These are phyloP conservation scores for Mantis religiosa DNA, from an alignment of 2,888 invertebrate genomes.

Conservation along the genomic window DNA sequence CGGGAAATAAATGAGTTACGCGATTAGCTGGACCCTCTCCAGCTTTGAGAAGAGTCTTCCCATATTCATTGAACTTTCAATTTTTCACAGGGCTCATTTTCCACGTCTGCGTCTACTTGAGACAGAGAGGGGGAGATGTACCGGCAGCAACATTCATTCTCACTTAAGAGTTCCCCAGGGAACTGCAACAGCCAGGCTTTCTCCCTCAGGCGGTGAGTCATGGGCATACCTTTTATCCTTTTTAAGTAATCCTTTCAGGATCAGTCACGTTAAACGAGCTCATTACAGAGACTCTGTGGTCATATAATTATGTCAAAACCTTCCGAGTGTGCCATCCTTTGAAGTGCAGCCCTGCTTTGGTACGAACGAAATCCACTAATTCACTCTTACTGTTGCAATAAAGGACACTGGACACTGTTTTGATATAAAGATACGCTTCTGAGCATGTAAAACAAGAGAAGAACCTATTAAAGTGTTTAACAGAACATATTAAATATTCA, in stretches of 20 bases:
- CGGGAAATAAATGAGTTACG: not conserved
- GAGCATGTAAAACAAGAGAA: too few species aligned
- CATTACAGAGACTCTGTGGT: not conserved
- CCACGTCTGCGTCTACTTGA: not conserved
- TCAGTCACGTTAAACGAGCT: not conserved
- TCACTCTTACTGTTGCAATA: not conserved
- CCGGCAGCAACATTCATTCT: not conserved
- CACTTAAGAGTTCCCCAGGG: not conserved
- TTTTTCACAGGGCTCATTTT: not conserved
- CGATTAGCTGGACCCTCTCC: too few species aligned
- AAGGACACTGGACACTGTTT: not conserved
- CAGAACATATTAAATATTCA: too few species aligned
- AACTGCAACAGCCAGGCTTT: not conserved
- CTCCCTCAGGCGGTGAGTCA: not conserved
- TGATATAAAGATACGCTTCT: too few species aligned
- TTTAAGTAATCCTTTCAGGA: not conserved
- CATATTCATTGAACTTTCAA: conserved; percentile 3
- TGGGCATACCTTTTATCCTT: not conserved
- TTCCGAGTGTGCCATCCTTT: not conserved
- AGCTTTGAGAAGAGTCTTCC: not conserved
- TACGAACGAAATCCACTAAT: too few species aligned
- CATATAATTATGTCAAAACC: not conserved
- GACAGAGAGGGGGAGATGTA: not conserved
- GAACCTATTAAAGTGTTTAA: too few species aligned
- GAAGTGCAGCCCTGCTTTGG: not conserved